These are phyloP conservation scores for Pyrrhia umbra DNA, from an alignment of 2,888 invertebrate genomes.

Conservation along the genomic window DNA sequence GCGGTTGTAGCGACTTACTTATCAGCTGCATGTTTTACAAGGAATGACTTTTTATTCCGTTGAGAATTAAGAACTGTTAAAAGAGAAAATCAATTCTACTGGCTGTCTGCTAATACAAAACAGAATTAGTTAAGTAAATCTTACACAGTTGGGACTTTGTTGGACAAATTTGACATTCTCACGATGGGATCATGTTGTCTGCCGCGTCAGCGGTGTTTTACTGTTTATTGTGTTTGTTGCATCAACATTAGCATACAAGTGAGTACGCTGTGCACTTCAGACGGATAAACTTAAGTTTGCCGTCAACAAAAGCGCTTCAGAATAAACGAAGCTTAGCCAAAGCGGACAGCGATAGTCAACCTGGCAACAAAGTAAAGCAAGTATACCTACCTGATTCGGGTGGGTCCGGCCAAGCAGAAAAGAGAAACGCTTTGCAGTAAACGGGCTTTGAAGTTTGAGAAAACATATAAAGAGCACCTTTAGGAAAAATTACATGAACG, in stretches of 20 bases:
- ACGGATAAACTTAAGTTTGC: conserved; percentile 21
- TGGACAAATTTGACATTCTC: conserved; percentile 20
- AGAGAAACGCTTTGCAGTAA: conserved; percentile 33
- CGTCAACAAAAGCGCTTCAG: conserved; percentile 19
- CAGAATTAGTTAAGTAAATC: conserved; percentile 24
- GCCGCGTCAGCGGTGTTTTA: conserved; percentile 27
- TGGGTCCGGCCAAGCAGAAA: conserved; percentile 31
- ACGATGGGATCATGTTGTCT: conserved; percentile 12
- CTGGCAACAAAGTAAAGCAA: conserved; percentile 31
- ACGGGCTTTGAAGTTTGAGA: conserved; percentile 49
- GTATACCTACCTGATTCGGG: conserved; percentile 27
- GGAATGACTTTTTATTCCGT: background rate
- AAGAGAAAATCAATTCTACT: background rate
- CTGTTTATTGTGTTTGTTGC: conserved; percentile 33
- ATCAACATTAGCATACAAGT: conserved; percentile 44
- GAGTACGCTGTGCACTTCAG: conserved; percentile 32
- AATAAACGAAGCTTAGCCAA: conserved; percentile 32
- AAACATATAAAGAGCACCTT: conserved; percentile 32
- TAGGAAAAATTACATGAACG: background rate
- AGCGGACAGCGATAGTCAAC: conserved; percentile 23
- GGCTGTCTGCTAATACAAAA: conserved; percentile 2
- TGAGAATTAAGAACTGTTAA: background rate
- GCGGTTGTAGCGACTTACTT: conserved; percentile 1
- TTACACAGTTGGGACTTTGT: conserved; percentile 6
- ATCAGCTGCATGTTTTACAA: background rate